These are phyloP conservation scores for Tenthredo livida DNA, from an alignment of 2,888 invertebrate species.

Conservation along the genomic window DNA sequence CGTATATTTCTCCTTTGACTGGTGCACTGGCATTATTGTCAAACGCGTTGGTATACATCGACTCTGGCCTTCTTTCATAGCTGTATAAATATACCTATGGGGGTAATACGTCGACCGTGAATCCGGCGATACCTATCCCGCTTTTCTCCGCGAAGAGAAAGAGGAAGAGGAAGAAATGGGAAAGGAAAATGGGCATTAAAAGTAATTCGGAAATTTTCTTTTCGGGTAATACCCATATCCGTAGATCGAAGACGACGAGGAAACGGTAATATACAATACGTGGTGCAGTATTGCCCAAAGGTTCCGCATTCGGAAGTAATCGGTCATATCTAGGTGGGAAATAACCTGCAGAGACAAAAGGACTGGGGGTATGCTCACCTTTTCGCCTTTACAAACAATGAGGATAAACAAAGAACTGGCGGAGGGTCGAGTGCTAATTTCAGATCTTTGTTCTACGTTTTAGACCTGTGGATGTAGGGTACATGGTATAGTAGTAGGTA, in stretches of 20 bases:
- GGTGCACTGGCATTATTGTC: neutral
- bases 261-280: too few relatives aligned
- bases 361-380: neutral
- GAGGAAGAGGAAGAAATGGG: too few relatives aligned
- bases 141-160: too few relatives aligned
- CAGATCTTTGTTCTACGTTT: slow-evolving; percentile 30
- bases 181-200: neutral
- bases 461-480: neutral
- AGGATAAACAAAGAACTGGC: slow-evolving; percentile 5
- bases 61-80: neutral
- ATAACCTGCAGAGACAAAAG: neutral
- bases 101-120: slow-evolving; percentile 3
- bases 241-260: too few relatives aligned
- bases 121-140: neutral
- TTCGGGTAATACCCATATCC: neutral
- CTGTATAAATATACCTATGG: neutral
- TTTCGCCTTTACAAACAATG: slow-evolving; percentile 24
- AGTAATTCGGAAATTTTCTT: neutral
- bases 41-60: neutral
- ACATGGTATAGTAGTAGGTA: neutral
- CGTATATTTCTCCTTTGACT: slow-evolving; percentile 5
- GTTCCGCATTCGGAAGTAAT: slow-evolving; percentile 26
- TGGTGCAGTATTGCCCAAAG: neutral
- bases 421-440: slow-evolving; percentile 23
- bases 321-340: neutral